Percentiles rank a stretch among this genome's conserved stretches.
phyloP scores from a whole-genome alignment of 1,140 invertebrate species.

The Argopecten irradians region DNA sequence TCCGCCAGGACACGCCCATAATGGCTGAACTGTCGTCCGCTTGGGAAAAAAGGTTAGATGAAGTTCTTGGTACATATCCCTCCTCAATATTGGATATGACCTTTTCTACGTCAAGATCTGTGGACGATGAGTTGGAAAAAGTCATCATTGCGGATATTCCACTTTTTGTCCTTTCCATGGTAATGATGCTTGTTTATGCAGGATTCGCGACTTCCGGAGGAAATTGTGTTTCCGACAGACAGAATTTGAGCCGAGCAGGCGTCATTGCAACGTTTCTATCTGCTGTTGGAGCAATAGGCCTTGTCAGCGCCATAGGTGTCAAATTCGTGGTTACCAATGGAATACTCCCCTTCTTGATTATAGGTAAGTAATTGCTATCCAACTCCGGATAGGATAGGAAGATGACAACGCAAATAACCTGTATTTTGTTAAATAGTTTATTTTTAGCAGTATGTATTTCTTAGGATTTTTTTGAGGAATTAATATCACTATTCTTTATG shows the following conservation, averaged over 20 bases:
- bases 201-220: constrained; percentile 43
- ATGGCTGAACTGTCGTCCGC: neutral
- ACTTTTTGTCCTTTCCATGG: constrained; percentile 50
- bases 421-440: too few species aligned
- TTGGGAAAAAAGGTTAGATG: constrained; percentile 34
- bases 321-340: constrained; percentile 97
- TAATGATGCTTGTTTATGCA: constrained; percentile 53
- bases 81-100: constrained; percentile 29
- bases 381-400: too few species aligned
- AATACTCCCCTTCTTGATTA: constrained; percentile 95
- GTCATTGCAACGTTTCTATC: constrained; percentile 94
- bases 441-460: too few species aligned
- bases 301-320: constrained; percentile 92
- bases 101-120: constrained; percentile 46
- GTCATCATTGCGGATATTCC: constrained; percentile 46
- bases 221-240: constrained; percentile 50
- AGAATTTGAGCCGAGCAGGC: constrained; percentile 47
- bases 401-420: too few species aligned
- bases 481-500: too few species aligned
- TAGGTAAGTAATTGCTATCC: constrained; percentile 93
- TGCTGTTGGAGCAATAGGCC: constrained; percentile 91
- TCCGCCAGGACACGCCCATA: neutral
- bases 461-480: too few species aligned
- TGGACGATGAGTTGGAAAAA: constrained; percentile 50
- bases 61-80: neutral